Conservation (phyloP, 2,113 vertebrate species). For the Oryctolagus cuniculus region DNA sequence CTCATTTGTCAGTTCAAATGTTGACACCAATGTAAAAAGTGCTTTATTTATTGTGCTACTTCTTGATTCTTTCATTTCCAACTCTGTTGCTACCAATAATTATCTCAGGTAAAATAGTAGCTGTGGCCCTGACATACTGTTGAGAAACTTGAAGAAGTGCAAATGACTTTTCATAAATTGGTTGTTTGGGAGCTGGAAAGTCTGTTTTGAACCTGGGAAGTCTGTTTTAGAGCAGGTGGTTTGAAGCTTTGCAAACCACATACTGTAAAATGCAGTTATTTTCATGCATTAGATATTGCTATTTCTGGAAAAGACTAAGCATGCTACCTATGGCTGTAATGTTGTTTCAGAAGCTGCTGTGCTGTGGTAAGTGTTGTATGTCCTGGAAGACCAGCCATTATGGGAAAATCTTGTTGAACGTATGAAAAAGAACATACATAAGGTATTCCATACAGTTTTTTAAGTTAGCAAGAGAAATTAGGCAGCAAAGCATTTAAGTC, state of each 20-base stretch:
- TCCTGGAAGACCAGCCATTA: not conserved
- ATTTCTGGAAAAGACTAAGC: slow-evolving; percentile 12
- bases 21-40: not conserved
- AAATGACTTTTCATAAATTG: slow-evolving; percentile 68
- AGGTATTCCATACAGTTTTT: not conserved
- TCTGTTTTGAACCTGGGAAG: slow-evolving; percentile 35
- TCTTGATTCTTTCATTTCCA: not conserved
- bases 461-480: not conserved
- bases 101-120: not conserved
- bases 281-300: not conserved
- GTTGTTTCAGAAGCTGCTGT: not conserved
- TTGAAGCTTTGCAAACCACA: slow-evolving; percentile 7
- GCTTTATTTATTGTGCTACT: slow-evolving; percentile 46
- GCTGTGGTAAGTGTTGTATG: not conserved
- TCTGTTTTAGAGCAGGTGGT: slow-evolving; percentile 11
- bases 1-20: slow-evolving; percentile 47
- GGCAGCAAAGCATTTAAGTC: not conserved
- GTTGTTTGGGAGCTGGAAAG: slow-evolving; percentile 41
- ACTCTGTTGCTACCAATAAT: slow-evolving; percentile 43
- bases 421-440: not conserved
- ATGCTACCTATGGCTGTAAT: not conserved
- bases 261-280: slow-evolving; percentile 10
- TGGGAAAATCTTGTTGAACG: not conserved
- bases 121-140: not conserved
- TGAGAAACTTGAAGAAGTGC: slow-evolving; percentile 60